These are phyloP conservation scores for Pogona vitticeps DNA, from an alignment of 2,113 vertebrate species.

Conservation along the genomic window DNA sequence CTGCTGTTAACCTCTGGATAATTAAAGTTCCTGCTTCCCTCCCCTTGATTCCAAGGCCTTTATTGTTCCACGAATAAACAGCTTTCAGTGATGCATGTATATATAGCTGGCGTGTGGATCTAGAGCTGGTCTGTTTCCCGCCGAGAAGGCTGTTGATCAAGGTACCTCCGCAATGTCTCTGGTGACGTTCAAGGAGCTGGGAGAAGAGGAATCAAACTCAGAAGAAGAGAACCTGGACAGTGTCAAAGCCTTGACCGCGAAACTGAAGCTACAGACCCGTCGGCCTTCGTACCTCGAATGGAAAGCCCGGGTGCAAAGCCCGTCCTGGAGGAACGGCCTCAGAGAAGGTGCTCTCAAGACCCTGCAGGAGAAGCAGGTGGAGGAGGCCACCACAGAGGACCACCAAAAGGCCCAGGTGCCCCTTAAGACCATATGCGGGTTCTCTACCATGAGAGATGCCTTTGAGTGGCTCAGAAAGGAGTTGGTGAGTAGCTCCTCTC, in stretches of 20 bases:
- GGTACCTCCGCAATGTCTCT: conserved; percentile 53
- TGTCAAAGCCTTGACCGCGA: conserved; percentile 88
- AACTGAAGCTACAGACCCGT: conserved; percentile 90
- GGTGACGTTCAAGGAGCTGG: conserved; percentile 80
- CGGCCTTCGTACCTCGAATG: conserved; percentile 92
- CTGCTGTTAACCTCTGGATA: conserved; percentile 30
- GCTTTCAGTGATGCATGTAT: not conserved
- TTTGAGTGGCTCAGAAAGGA: conserved; percentile 89
- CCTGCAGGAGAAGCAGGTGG: conserved; percentile 7
- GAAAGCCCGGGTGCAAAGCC: conserved; percentile 83
- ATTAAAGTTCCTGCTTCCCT: conserved; percentile 59
- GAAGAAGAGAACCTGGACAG: conserved; percentile 82
- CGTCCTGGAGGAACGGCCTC: conserved; percentile 72
- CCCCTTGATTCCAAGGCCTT: conserved; percentile 42
- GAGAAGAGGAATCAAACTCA: conserved; percentile 76
- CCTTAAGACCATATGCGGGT: conserved; percentile 81
- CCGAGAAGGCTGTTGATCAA: fast-evolving
- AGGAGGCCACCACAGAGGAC: conserved; percentile 6
- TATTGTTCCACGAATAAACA: conserved; percentile 56
- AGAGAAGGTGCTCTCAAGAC: conserved; percentile 13
- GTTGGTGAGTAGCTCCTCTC: conserved; percentile 82
- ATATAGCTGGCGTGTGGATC: fast-evolving
- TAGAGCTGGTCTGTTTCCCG: fast-evolving
- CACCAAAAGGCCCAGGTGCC: not conserved
- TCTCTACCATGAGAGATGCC: conserved; percentile 83